Evolutionary conservation across 1,140 invertebrate genomes (phyloP).

Genomic region (Magallana ariakensis): DNA sequence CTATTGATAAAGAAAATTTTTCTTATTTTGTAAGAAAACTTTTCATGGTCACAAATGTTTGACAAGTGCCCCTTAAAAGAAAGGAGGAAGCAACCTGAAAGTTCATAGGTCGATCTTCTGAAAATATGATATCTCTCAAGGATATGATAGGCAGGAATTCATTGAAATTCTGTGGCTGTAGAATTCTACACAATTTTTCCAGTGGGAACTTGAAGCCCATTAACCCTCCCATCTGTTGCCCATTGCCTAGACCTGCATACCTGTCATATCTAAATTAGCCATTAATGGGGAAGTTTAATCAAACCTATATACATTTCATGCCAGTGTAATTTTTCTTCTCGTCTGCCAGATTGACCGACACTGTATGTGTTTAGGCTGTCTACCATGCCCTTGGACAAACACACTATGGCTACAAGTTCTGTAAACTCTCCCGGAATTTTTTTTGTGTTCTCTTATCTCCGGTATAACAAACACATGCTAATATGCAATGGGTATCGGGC

Average conservation of each 20-base stretch:
- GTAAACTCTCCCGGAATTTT: conserved; percentile 12
- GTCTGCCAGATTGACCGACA: conserved; percentile 24
- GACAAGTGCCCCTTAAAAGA: too few species aligned
- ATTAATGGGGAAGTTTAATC: conserved; percentile 38
- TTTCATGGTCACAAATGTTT: too few species aligned
- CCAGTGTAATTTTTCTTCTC: conserved; percentile 32
- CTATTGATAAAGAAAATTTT: not conserved
- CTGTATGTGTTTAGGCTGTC: not conserved
- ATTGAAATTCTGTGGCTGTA: too few species aligned
- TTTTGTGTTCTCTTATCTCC: conserved; percentile 33
- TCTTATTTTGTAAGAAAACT: too few species aligned
- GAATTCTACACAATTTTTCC: too few species aligned
- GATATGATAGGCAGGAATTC: too few species aligned
- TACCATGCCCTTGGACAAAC: conserved; percentile 7
- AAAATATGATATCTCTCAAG: too few species aligned
- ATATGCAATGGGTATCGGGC: conserved; percentile 4
- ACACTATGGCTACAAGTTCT: conserved; percentile 17
- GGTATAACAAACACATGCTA: conserved; percentile 32
- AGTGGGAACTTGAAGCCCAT: too few species aligned
- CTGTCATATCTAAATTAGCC: conserved; percentile 38
- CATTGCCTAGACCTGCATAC: conserved; percentile 21
- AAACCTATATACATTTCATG: conserved; percentile 38
- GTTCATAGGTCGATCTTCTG: too few species aligned
- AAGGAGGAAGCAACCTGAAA: too few species aligned
- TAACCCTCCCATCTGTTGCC: conserved; percentile 1